phyloP scores from a whole-genome alignment of 2,113 vertebrate genomes.

The Tinamus guttatus region DNA sequence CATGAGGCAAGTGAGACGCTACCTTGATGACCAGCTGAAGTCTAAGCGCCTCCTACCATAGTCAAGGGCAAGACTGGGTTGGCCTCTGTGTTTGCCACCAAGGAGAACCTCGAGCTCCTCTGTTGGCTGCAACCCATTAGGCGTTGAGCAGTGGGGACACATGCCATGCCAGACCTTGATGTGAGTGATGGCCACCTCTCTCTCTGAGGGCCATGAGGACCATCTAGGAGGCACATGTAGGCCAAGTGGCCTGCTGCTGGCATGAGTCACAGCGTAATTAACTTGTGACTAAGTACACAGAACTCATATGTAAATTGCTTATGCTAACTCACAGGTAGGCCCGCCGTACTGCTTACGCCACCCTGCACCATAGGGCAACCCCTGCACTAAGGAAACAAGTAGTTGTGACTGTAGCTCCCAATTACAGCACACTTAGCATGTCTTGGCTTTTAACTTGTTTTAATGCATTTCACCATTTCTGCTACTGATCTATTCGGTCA shows the following conservation, averaged over 20 bases:
- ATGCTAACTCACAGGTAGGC: too few relatives aligned
- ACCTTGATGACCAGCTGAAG: too few relatives aligned
- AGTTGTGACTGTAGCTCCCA: rapidly evolving
- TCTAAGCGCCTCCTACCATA: background rate
- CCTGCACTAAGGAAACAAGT: background rate
- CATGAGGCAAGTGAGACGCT: too few relatives aligned
- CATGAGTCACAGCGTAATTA: too few relatives aligned
- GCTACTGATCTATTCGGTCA: background rate
- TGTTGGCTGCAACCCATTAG: slow-evolving; percentile 72
- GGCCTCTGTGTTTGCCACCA: slow-evolving; percentile 74
- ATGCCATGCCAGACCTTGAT: slow-evolving; percentile 68
- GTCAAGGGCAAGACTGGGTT: slow-evolving; percentile 73
- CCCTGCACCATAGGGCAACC: too few relatives aligned
- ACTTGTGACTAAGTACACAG: too few relatives aligned
- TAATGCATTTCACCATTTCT: rapidly evolving
- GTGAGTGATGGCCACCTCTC: slow-evolving; percentile 16
- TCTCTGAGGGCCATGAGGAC: too few relatives aligned
- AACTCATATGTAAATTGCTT: too few relatives aligned
- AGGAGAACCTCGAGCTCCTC: slow-evolving; percentile 63
- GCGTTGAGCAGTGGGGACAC: slow-evolving; percentile 67
- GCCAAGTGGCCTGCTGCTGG: too few relatives aligned
- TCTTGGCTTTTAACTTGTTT: background rate
- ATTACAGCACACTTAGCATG: background rate
- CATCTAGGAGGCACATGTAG: too few relatives aligned
- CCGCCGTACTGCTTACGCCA: too few relatives aligned